A percentile compares a stretch with the other conserved stretches of the same genome.
phyloP scores from a whole-genome alignment of 2,888 invertebrate genomes.

The Chrysolina oricalcia region DNA sequence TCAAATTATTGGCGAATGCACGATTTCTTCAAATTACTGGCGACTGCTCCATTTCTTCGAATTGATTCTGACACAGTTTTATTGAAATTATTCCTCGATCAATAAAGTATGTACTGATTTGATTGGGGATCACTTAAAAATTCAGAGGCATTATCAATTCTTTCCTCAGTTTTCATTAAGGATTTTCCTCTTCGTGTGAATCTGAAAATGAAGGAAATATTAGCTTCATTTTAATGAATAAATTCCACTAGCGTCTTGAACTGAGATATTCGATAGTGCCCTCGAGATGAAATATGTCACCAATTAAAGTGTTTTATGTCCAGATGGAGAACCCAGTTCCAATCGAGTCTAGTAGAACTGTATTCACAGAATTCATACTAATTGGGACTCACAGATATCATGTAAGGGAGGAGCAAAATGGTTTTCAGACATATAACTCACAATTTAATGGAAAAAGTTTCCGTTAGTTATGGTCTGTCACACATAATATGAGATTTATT shows the following conservation, averaged over 20 bases:
- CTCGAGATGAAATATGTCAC: not conserved
- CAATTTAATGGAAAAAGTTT: conserved; percentile 11
- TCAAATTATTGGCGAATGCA: no score
- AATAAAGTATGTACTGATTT: no score
- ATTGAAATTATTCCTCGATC: no score
- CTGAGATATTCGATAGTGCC: not conserved
- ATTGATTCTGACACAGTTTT: no score
- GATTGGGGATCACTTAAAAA: no score
- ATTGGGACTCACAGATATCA: conserved; percentile 3
- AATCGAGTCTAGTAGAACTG: not conserved
- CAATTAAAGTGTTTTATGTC: not conserved
- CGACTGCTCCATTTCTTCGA: no score
- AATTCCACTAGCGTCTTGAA: not conserved
- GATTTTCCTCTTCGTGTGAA: no score
- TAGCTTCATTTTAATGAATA: not conserved
- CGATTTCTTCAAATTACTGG: no score
- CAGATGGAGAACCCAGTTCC: conserved; percentile 1
- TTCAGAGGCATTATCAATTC: no score
- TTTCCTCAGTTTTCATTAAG: no score
- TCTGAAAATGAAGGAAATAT: no score
- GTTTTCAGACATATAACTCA: conserved; percentile 8
- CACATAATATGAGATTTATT: not conserved
- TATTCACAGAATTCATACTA: conserved; percentile 9
- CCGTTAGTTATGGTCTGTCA: conserved; percentile 4
- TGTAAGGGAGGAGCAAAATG: conserved; percentile 3